These are phyloP conservation scores for Lepidurus arcticus DNA, from an alignment of 1,140 invertebrate species.

Conservation along the genomic window DNA sequence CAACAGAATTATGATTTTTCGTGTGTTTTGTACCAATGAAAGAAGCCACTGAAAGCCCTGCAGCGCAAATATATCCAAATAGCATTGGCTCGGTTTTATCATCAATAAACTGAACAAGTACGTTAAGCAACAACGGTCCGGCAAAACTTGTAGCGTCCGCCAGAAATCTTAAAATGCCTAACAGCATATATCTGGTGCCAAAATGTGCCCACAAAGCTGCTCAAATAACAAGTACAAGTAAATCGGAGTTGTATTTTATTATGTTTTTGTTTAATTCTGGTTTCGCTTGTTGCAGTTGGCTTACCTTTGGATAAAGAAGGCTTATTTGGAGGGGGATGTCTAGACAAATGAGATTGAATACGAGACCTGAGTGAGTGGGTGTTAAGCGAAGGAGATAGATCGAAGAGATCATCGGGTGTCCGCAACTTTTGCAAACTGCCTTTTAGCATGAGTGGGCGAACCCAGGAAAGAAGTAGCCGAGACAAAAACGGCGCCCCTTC, in stretches of 20 bases:
- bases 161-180: conserved; percentile 80
- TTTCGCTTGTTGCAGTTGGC: conserved; percentile 35
- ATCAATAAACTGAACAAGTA: conserved; percentile 73
- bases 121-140: conserved; percentile 80
- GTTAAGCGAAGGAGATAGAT: conserved; percentile 66
- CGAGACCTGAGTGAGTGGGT: conserved; percentile 44
- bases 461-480: conserved; percentile 79
- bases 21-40: conserved; percentile 52
- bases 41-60: conserved; percentile 59
- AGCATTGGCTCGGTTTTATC: conserved; percentile 57
- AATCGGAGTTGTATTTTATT: too few relatives aligned
- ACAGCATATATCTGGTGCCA: conserved; percentile 77
- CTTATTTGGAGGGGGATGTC: conserved; percentile 37
- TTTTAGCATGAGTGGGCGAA: conserved; percentile 75
- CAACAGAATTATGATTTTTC: background rate
- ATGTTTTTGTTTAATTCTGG: background rate
- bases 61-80: conserved; percentile 73
- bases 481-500: conserved; percentile 64
- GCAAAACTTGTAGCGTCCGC: conserved; percentile 78
- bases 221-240: conserved; percentile 36
- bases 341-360: conserved; percentile 41
- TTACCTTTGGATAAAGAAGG: conserved; percentile 31
- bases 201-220: conserved; percentile 61
- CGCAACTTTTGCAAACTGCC: conserved; percentile 59
- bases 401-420: conserved; percentile 73